A percentile compares a stretch with the other conserved stretches of the same genome.
These are phyloP conservation scores for Chondrilla cf. caribensis DNA, from an alignment of 37 sponge, comb jelly and placozoan genomes.

Conservation along the genomic window DNA sequence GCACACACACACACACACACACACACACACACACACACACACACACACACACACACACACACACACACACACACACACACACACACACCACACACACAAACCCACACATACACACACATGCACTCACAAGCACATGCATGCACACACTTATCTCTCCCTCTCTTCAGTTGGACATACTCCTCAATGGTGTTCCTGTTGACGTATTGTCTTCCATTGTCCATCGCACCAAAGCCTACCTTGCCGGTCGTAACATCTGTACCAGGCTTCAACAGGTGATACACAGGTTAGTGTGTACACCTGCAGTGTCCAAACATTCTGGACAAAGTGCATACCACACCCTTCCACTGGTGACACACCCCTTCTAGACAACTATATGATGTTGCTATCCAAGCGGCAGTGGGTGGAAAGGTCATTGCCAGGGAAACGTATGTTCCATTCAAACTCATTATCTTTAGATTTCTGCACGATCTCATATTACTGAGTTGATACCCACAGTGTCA, in stretches of 20 bases:
- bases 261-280: conserved; percentile 66
- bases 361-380: conserved; percentile 83
- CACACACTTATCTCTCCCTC: neutral
- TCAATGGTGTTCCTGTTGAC: conserved; percentile 85
- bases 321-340: neutral
- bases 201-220: conserved; percentile 83
- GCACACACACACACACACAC: too few relatives aligned
- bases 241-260: conserved; percentile 62
- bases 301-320: neutral
- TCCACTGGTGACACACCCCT: too few relatives aligned
- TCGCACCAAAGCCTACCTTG: conserved; percentile 51
- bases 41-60: too few relatives aligned
- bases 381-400: conserved; percentile 85
- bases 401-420: conserved; percentile 79
- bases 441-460: neutral
- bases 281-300: conserved; percentile 39
- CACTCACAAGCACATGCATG: too few relatives aligned
- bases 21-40: too few relatives aligned
- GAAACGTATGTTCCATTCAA: conserved; percentile 68
- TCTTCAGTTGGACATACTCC: conserved; percentile 79
- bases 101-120: too few relatives aligned
- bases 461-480: too few relatives aligned
- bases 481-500: conserved; percentile 71
- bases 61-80: too few relatives aligned
- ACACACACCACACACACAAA: too few relatives aligned